Evolutionary conservation across 2,888 invertebrate genomes (phyloP).

Genomic region (Norana najaformis): DNA sequence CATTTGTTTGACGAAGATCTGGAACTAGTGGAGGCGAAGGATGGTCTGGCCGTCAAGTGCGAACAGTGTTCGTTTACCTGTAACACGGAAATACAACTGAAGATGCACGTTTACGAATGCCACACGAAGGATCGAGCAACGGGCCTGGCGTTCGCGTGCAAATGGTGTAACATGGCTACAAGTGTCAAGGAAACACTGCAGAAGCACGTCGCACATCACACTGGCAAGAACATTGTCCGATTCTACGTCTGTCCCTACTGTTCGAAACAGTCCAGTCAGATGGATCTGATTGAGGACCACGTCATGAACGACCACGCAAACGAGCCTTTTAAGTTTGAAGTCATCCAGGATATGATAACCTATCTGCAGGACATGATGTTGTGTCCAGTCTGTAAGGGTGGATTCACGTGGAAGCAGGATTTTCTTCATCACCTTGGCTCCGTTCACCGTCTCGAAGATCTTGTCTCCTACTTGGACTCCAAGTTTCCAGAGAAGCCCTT

Average conservation of each 20-base stretch:
- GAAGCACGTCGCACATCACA: slow-evolving; percentile 38
- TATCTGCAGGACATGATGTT: slow-evolving; percentile 34
- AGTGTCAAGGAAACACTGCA: slow-evolving; percentile 28
- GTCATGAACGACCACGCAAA: slow-evolving; percentile 27
- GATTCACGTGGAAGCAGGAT: slow-evolving; percentile 33
- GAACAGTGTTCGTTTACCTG: slow-evolving; percentile 33
- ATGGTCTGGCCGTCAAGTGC: slow-evolving; percentile 28
- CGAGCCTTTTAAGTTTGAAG: slow-evolving; percentile 36
- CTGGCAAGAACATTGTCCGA: slow-evolving; percentile 28
- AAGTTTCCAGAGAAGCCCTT: not conserved
- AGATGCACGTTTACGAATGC: slow-evolving; percentile 29
- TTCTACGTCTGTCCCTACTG: slow-evolving; percentile 37
- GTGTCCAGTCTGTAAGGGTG: slow-evolving; percentile 36
- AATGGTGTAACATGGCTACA: slow-evolving; percentile 29
- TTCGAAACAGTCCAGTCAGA: slow-evolving; percentile 30
- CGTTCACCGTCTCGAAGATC: slow-evolving; percentile 29
- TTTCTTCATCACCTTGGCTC: slow-evolving; percentile 34
- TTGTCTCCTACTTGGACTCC: slow-evolving; percentile 21
- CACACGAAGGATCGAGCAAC: slow-evolving; percentile 14
- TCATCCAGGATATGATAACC: slow-evolving; percentile 29
- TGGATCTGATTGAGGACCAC: slow-evolving; percentile 35
- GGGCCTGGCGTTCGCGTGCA: slow-evolving; percentile 28
- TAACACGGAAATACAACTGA: slow-evolving; percentile 17
- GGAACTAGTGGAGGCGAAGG: slow-evolving; percentile 8
- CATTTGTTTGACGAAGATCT: not conserved